phyloP scores from a whole-genome alignment of 1,140 invertebrate genomes.

The Pomacea maculata region DNA sequence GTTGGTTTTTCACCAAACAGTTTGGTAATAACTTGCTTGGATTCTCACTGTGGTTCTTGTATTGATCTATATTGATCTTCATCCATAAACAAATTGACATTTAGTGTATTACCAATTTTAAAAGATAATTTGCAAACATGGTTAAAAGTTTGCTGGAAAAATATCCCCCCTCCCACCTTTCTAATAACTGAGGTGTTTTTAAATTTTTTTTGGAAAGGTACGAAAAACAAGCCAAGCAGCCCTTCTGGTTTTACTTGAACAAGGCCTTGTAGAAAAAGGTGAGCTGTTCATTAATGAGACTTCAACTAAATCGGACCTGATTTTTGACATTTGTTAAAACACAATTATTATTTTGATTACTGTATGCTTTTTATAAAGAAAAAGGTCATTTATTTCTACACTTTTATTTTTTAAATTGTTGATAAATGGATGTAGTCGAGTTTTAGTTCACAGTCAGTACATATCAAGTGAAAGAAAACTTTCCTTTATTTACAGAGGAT shows the following conservation, averaged over 20 bases:
- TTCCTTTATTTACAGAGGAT: conserved; percentile 61
- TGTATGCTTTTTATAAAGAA: too few relatives aligned
- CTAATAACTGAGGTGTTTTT: too few relatives aligned
- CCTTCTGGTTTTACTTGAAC: conserved; percentile 73
- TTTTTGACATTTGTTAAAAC: too few relatives aligned
- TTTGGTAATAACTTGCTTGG: background rate
- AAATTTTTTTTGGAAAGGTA: conserved; percentile 66
- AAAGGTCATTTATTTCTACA: too few relatives aligned
- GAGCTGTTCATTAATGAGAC: conserved; percentile 12
- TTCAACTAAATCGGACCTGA: too few relatives aligned
- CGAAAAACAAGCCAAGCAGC: conserved; percentile 73
- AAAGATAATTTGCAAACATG: background rate
- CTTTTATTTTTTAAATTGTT: too few relatives aligned
- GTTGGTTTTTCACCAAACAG: background rate
- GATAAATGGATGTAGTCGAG: too few relatives aligned
- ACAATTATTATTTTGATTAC: too few relatives aligned
- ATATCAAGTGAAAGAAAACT: background rate
- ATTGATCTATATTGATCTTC: background rate
- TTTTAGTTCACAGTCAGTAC: background rate
- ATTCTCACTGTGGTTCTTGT: background rate
- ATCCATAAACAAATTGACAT: background rate
- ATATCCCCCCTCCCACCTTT: too few relatives aligned
- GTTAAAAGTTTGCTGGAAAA: background rate
- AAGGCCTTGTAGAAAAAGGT: conserved; percentile 70
- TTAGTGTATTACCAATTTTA: background rate